phyloP scores from a whole-genome alignment of 2,888 invertebrate genomes.

The Thera obeliscata region DNA sequence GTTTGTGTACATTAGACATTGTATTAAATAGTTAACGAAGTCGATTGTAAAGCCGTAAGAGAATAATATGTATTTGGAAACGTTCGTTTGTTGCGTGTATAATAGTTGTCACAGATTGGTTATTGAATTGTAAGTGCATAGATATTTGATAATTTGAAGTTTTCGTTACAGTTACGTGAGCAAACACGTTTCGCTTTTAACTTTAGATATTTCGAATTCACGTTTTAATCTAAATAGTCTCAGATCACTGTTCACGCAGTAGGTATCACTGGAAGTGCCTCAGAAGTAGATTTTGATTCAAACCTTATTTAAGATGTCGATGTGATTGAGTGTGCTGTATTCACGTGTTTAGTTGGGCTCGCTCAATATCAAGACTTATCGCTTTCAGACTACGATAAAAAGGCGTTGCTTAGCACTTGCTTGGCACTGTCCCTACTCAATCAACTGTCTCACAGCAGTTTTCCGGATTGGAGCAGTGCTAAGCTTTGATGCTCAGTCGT shows the following conservation, averaged over 20 bases:
- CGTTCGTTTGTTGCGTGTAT: constrained; percentile 80
- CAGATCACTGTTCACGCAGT: constrained; percentile 53
- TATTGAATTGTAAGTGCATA: constrained; percentile 72
- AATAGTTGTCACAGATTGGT: constrained; percentile 72
- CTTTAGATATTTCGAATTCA: constrained; percentile 46
- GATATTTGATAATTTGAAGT: constrained; percentile 66
- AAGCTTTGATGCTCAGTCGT: constrained; percentile 19
- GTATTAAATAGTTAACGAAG: constrained; percentile 76
- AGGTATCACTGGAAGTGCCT: constrained; percentile 61
- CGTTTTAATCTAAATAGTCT: constrained; percentile 46
- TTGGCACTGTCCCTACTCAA: not conserved
- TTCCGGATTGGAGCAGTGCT: constrained; percentile 1
- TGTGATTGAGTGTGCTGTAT: constrained; percentile 74
- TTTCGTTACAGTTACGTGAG: constrained; percentile 67
- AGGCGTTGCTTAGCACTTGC: constrained; percentile 22
- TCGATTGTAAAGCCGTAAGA: constrained; percentile 78
- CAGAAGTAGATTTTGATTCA: constrained; percentile 46
- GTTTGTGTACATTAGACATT: constrained; percentile 78
- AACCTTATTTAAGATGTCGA: constrained; percentile 53
- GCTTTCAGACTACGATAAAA: constrained; percentile 57
- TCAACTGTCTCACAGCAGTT: not conserved
- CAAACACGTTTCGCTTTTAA: constrained; percentile 75
- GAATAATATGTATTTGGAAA: constrained; percentile 82
- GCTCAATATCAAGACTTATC: constrained; percentile 83
- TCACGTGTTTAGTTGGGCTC: constrained; percentile 79